Conservation (phyloP, 2,888 invertebrate genomes). For the Eubasilissa splendida region DNA sequence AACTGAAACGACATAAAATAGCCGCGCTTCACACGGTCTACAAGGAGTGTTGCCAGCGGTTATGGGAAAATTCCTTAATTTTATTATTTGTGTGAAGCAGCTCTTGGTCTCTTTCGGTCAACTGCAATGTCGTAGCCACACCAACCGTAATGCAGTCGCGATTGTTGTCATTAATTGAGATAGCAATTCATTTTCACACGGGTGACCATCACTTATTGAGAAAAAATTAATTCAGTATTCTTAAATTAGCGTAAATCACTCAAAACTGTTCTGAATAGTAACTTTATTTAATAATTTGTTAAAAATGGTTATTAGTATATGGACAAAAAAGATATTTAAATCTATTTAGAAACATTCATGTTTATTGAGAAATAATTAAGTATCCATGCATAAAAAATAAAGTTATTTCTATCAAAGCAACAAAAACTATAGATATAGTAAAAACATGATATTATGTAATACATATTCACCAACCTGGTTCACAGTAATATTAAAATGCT, state of each 20-base stretch:
- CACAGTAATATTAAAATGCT: too few relatives aligned
- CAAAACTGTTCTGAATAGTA: too few relatives aligned
- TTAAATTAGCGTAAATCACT: not conserved
- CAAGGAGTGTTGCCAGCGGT: not conserved
- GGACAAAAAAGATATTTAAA: too few relatives aligned
- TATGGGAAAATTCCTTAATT: not conserved
- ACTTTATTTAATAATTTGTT: too few relatives aligned
- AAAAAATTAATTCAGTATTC: not conserved
- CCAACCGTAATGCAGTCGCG: not conserved
- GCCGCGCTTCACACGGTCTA: not conserved
- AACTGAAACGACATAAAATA: not conserved
- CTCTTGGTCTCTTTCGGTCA: slow-evolving; percentile 12
- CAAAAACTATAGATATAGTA: too few relatives aligned
- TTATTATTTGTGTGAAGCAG: slow-evolving; percentile 36
- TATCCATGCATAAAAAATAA: too few relatives aligned
- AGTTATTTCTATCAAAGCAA: too few relatives aligned
- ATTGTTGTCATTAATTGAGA: slow-evolving; percentile 45
- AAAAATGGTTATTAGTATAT: too few relatives aligned
- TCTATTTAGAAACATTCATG: too few relatives aligned
- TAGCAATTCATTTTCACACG: slow-evolving; percentile 11
- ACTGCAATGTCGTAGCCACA: not conserved
- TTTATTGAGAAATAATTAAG: too few relatives aligned
- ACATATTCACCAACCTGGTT: too few relatives aligned
- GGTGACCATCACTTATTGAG: slow-evolving; percentile 11
- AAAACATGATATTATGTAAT: too few relatives aligned